Conservation (phyloP, 2,113 vertebrate species). For the Muntiacus reevesi region DNA sequence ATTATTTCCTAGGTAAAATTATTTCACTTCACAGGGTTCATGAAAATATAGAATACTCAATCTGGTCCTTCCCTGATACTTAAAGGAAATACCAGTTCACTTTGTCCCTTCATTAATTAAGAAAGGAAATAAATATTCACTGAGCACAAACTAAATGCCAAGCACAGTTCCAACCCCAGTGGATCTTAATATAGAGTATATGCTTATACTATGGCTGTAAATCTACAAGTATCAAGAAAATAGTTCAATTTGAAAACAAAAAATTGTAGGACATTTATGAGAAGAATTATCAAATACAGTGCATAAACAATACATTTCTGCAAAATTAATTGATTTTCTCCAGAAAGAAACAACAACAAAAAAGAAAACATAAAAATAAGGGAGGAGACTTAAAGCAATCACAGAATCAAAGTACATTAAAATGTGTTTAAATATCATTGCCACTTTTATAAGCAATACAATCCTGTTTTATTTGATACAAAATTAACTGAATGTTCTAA, state of each 20-base stretch:
- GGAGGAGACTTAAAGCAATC: background rate
- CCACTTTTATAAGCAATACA: background rate
- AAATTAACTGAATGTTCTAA: conserved; percentile 4
- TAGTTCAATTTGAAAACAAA: background rate
- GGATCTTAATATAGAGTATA: background rate
- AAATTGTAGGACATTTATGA: background rate
- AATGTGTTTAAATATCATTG: background rate
- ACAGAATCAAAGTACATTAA: background rate
- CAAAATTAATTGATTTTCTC: background rate
- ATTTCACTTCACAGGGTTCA: background rate
- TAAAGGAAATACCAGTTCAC: background rate
- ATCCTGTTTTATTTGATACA: background rate
- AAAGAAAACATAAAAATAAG: background rate
- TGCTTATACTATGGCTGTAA: background rate
- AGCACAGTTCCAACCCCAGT: background rate
- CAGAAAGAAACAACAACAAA: background rate
- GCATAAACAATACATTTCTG: background rate
- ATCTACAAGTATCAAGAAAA: background rate
- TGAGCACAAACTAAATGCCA: background rate
- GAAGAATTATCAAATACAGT: background rate
- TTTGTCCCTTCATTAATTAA: background rate
- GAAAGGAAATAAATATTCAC: background rate
- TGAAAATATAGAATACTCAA: background rate
- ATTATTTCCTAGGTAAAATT: background rate
- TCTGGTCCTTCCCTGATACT: background rate